Evolutionary conservation across 92 coral and sea anemone species (phyloP).

Genomic region (Parazoanthus atlanticus): DNA sequence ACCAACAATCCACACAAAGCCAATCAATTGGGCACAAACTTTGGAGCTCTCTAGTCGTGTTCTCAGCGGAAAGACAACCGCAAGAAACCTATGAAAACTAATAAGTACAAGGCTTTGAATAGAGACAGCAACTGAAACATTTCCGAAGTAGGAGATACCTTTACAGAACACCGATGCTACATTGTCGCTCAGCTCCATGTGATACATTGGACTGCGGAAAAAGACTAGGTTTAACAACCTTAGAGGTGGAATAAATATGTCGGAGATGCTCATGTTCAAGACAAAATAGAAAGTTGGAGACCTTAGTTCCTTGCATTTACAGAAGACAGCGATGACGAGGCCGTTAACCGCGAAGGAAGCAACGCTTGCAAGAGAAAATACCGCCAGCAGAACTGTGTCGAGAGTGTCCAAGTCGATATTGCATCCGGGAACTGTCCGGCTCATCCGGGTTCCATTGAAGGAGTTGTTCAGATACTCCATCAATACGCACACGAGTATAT

Average conservation of each 20-base stretch:
- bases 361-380: conserved; percentile 3
- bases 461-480: conserved; percentile 20
- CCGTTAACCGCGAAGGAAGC: conserved; percentile 25
- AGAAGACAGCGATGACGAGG: conserved; percentile 17
- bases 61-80: conserved; percentile 10
- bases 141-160: background rate
- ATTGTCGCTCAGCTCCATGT: background rate
- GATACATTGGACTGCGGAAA: conserved; percentile 15
- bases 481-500: too few relatives aligned
- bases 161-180: conserved; percentile 4
- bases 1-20: background rate
- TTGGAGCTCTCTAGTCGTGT: background rate
- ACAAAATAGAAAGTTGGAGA: conserved; percentile 31
- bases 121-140: conserved; percentile 23
- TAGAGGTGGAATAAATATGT: conserved; percentile 9
- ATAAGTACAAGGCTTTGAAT: conserved; percentile 30
- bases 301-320: conserved; percentile 14
- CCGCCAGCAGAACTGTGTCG: background rate
- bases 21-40: background rate
- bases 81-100: conserved; percentile 15
- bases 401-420: background rate
- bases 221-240: background rate
- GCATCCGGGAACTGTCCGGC: background rate
- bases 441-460: background rate
- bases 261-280: conserved; percentile 37